Conservation (phyloP, 2,888 invertebrate genomes). For the Machimus atricapillus region DNA sequence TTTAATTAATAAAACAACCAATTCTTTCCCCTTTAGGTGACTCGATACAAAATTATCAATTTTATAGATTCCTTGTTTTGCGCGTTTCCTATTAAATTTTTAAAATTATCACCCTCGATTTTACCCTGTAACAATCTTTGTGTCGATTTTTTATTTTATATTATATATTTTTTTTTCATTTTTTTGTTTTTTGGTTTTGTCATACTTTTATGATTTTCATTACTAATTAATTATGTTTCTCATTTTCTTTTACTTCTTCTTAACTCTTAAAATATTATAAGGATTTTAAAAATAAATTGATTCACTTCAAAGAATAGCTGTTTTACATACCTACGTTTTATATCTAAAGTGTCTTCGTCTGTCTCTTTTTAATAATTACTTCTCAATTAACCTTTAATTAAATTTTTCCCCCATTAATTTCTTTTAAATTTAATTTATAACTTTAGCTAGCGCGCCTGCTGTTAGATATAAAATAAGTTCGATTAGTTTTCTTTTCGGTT, state of each 20-base stretch:
- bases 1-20: background rate
- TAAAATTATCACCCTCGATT: conserved; percentile 38
- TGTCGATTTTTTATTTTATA: conserved; percentile 6
- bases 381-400: no score
- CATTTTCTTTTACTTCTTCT: background rate
- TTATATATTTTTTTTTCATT: background rate
- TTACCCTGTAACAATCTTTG: conserved; percentile 43
- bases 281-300: background rate
- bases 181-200: background rate
- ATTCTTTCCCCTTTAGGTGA: background rate
- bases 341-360: background rate
- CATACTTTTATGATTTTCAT: background rate
- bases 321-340: background rate
- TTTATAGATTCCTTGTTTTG: conserved; percentile 12
- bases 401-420: background rate
- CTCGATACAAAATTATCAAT: background rate
- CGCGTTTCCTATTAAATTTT: conserved; percentile 18
- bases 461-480: background rate
- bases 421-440: background rate
- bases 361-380: background rate
- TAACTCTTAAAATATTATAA: background rate
- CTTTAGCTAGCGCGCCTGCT: background rate
- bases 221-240: background rate
- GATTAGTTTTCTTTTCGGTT: background rate
- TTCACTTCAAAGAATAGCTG: background rate